Evolutionary conservation across 2,888 invertebrate genomes (phyloP).

Genomic region (Pomacea canaliculata): DNA sequence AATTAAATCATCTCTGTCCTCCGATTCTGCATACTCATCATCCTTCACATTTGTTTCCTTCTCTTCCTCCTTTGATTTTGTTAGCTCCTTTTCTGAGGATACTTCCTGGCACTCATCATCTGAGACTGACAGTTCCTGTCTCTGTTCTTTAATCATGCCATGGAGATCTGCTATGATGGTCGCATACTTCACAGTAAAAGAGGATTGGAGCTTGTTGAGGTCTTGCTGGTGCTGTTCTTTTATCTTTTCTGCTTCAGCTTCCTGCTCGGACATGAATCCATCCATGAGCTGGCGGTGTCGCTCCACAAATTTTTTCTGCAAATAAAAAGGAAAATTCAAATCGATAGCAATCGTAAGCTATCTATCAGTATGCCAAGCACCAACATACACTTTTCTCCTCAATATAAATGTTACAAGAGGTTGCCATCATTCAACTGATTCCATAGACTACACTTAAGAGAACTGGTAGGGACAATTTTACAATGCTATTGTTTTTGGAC

Average conservation of each 20-base stretch:
- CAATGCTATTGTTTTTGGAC: no score
- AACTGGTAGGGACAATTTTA: no score
- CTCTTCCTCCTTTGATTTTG: no score
- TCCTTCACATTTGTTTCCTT: not conserved
- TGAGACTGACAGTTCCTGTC: not conserved
- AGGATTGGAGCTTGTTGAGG: conserved; percentile 43
- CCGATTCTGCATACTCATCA: not conserved
- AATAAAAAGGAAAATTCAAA: conserved; percentile 10
- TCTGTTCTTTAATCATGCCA: no score
- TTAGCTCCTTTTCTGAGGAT: no score
- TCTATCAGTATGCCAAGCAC: no score
- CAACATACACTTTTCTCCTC: no score
- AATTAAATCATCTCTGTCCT: not conserved
- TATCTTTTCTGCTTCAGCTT: conserved; percentile 45
- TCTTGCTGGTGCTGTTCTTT: conserved; percentile 43
- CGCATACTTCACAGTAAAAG: conserved; percentile 34
- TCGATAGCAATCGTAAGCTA: no score
- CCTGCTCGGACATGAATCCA: conserved; percentile 44
- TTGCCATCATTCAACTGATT: no score
- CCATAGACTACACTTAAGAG: no score
- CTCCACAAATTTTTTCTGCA: conserved; percentile 44
- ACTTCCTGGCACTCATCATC: not conserved
- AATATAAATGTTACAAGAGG: no score
- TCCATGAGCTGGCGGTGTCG: conserved; percentile 43
- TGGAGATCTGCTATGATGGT: conserved; percentile 5